Conservation (phyloP, 2,797 vertebrate species). For the Sternarchorhynchus goeldii region DNA sequence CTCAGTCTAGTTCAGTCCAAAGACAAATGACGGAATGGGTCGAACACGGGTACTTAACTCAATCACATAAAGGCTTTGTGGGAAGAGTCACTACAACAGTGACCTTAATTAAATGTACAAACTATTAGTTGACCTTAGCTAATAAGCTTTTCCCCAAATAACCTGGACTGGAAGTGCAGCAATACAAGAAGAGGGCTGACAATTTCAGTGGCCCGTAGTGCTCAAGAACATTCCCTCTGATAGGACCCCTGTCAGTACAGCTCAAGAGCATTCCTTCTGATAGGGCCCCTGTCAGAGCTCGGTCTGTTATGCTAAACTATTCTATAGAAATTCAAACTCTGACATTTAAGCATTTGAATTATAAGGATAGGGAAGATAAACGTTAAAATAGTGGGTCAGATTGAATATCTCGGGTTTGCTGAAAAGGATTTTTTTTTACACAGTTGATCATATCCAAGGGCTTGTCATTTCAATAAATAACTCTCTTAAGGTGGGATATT, state of each 20-base stretch:
- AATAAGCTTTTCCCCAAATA: slow-evolving; percentile 71
- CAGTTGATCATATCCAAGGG: background rate
- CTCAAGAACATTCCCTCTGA: slow-evolving; percentile 26
- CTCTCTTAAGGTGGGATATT: slow-evolving; percentile 24
- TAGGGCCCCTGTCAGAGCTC: background rate
- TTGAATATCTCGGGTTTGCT: background rate
- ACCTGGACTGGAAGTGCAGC: slow-evolving; percentile 57
- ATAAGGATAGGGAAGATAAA: slow-evolving; percentile 9
- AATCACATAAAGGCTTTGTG: slow-evolving; percentile 70
- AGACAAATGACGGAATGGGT: slow-evolving; percentile 70
- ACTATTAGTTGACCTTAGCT: slow-evolving; percentile 80
- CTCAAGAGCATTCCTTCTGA: background rate
- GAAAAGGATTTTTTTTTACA: background rate
- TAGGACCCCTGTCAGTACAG: background rate
- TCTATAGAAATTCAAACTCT: slow-evolving; percentile 19
- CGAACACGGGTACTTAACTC: slow-evolving; percentile 75
- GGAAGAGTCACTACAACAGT: slow-evolving; percentile 71
- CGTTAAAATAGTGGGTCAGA: background rate
- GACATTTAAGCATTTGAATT: slow-evolving; percentile 25
- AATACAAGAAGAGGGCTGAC: slow-evolving; percentile 69
- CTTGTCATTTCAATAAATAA: slow-evolving; percentile 16
- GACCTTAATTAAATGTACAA: slow-evolving; percentile 80
- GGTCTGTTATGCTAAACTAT: slow-evolving; percentile 13
- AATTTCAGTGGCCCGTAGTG: slow-evolving; percentile 27
- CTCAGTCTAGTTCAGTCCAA: slow-evolving; percentile 63